These are phyloP conservation scores for Torymus texanus DNA, from an alignment of 2,888 invertebrate species.

Conservation along the genomic window DNA sequence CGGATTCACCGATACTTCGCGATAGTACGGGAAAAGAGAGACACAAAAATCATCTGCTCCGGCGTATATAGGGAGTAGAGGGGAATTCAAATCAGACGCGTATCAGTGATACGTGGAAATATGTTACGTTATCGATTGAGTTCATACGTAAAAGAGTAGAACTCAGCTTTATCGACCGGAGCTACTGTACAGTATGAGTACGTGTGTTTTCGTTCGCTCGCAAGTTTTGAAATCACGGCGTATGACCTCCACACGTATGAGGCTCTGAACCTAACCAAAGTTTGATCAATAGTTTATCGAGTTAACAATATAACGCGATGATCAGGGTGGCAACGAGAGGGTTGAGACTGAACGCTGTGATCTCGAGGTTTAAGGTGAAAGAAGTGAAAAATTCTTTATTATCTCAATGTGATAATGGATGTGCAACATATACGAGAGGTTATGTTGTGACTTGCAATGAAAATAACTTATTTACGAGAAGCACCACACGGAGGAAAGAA, in stretches of 20 bases:
- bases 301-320: slow-evolving; percentile 46
- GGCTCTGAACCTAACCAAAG: slow-evolving; percentile 1
- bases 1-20: slow-evolving; percentile 29
- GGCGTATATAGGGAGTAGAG: not conserved
- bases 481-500: not conserved
- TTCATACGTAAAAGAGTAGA: not conserved
- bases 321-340: slow-evolving; percentile 36
- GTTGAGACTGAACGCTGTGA: not conserved
- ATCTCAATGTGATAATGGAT: slow-evolving; percentile 3
- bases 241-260: too few relatives aligned
- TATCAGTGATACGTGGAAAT: not conserved
- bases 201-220: too few relatives aligned
- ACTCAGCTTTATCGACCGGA: slow-evolving; percentile 37
- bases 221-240: too few relatives aligned
- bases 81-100: slow-evolving; percentile 37
- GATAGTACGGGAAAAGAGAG: slow-evolving; percentile 34
- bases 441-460: slow-evolving; percentile 40
- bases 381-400: slow-evolving; percentile 2
- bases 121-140: slow-evolving; percentile 16
- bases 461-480: slow-evolving; percentile 16
- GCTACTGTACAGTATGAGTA: not conserved
- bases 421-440: slow-evolving; percentile 34
- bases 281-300: slow-evolving; percentile 56
- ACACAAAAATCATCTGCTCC: slow-evolving; percentile 26
- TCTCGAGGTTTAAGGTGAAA: not conserved